Evolutionary conservation across 2,888 invertebrate species (phyloP).

Genomic region (Eupithecia centaureata): DNA sequence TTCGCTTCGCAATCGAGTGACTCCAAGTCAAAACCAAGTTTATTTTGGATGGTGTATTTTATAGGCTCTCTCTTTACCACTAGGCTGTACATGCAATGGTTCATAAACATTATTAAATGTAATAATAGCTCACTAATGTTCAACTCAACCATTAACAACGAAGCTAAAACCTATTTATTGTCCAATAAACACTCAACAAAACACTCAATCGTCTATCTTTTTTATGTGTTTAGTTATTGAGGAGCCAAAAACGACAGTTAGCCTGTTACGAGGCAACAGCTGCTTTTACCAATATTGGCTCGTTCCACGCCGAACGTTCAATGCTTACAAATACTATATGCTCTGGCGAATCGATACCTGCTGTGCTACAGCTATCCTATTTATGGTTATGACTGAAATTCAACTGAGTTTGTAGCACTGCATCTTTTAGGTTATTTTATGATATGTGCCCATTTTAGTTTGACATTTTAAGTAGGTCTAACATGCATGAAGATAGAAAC

Average conservation of each 20-base stretch:
- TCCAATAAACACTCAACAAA: slow-evolving; percentile 46
- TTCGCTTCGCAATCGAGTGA: slow-evolving; percentile 49
- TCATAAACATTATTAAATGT: not conserved
- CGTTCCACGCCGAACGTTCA: slow-evolving; percentile 58
- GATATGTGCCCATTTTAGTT: not conserved
- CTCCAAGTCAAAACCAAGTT: slow-evolving; percentile 44
- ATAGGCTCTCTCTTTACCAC: not conserved
- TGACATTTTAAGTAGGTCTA: not conserved
- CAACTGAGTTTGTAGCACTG: slow-evolving; percentile 41
- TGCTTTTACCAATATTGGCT: slow-evolving; percentile 63
- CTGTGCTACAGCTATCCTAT: slow-evolving; percentile 51
- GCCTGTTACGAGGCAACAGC: slow-evolving; percentile 60
- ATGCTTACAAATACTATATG: slow-evolving; percentile 65
- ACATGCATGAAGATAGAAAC: not conserved
- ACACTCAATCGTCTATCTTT: slow-evolving; percentile 42
- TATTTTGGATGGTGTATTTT: slow-evolving; percentile 13
- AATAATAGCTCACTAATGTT: not conserved
- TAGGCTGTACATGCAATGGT: not conserved
- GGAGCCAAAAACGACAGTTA: slow-evolving; percentile 56
- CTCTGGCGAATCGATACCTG: slow-evolving; percentile 64
- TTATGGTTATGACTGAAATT: slow-evolving; percentile 38
- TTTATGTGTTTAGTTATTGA: slow-evolving; percentile 46
- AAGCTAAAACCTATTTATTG: slow-evolving; percentile 41
- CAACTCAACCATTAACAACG: slow-evolving; percentile 15
- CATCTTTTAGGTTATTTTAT: slow-evolving; percentile 13